A percentile compares a stretch with the other conserved stretches of the same genome.
Conservation (phyloP, 1,140 invertebrate genomes). For the Periplaneta americana region DNA sequence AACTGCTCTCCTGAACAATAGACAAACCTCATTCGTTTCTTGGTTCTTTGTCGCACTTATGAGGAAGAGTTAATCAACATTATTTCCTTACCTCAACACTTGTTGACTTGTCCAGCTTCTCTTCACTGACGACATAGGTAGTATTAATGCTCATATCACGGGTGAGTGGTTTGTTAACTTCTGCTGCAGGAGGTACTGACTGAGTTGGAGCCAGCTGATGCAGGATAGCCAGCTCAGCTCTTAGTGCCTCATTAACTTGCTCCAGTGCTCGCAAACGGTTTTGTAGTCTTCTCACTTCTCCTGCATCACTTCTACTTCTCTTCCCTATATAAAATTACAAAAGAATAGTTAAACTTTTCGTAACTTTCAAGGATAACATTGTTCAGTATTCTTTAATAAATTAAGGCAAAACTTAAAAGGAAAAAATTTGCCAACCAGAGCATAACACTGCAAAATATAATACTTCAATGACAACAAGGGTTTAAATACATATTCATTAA, state of each 20-base stretch:
- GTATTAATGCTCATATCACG: background rate
- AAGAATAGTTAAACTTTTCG: background rate
- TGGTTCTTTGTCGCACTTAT: no score
- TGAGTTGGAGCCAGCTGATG: background rate
- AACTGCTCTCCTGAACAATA: no score
- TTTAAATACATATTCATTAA: no score
- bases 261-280: conserved; percentile 29
- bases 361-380: background rate
- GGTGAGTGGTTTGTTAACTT: background rate
- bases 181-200: conserved; percentile 8
- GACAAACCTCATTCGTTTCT: no score
- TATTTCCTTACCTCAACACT: conserved; percentile 21
- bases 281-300: conserved; percentile 27
- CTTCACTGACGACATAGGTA: background rate
- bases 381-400: no score
- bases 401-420: no score
- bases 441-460: no score
- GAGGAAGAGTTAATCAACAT: no score
- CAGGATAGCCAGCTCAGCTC: conserved; percentile 31
- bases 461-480: no score
- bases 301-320: conserved; percentile 20
- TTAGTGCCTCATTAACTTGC: conserved; percentile 37
- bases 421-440: no score
- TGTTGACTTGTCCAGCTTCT: conserved; percentile 18
- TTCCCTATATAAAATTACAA: conserved; percentile 16